Base-by-base conservation (phyloP, 2,113 vertebrate species). In the Jaculus jaculus region DNA sequence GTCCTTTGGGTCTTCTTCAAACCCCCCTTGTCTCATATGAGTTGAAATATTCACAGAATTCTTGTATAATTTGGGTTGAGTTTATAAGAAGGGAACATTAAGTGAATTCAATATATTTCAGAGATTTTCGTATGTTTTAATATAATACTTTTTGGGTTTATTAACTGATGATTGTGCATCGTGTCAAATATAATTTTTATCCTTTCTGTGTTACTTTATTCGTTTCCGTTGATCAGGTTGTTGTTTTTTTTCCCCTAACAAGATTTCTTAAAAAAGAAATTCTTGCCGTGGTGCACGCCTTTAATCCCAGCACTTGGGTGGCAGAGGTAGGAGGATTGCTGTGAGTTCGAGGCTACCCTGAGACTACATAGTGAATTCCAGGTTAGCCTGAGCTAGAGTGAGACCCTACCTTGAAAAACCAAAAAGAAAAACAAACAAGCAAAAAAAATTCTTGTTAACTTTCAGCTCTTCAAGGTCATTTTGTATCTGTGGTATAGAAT, bases 381-480 rank as follows among this genome's bases (percentile, higher is more conserved):
- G n/a, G n/a, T n/a, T n/a, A n/a, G n/a, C n/a, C n/a, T n/a, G n/a
- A n/a, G n/a, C n/a, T n/a, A n/a, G n/a, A n/a, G n/a, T n/a, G n/a
- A n/a, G n/a, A n/a, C n/a, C n/a, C n/a, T n/a, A n/a, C n/a, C n/a
- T n/a, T n/a, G n/a, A n/a, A n/a, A n/a, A n/a, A n/a, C n/a, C n/a
- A n/a, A n/a, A n/a, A n/a, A n/a, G n/a, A n/a, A n/a, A n/a, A n/a
- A n/a, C n/a, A n/a, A n/a, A n/a, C n/a, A n/a, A n/a, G n/a, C n/a
- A n/a, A 47, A 47, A 47, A 47, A 47, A 47, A 82, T 73, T 63
- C 54, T 86, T 15, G 5, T 92, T 94, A 39, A 26, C n/a, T 75
- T 97, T 95, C 68, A 87, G 24, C 37, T 88, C 28, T 89, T n/a
- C 81, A 77, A 68, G 80, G 89, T 93, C 68, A 51, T 89, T 92